These are phyloP conservation scores for Varecia variegata DNA, from an alignment of 2,797 vertebrate species.

Conservation along the genomic window DNA sequence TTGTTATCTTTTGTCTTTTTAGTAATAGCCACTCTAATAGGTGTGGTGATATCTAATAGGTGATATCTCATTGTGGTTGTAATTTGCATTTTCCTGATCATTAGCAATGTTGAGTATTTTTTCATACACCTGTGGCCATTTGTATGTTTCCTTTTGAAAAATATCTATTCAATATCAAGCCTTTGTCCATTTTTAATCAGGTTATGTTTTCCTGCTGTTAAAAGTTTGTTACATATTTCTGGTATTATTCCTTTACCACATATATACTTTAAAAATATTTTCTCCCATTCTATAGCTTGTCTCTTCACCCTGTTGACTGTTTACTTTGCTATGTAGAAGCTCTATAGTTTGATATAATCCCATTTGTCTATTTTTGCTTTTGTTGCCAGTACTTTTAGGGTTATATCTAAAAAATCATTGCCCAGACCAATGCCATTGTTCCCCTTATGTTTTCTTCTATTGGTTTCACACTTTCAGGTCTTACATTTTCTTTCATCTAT, in stretches of 20 bases:
- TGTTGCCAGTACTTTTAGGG: neutral
- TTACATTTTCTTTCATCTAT: neutral
- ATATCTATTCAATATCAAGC: neutral
- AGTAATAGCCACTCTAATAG: neutral
- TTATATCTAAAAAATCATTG: neutral
- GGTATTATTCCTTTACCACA: neutral
- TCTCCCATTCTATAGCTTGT: neutral
- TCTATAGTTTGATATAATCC: neutral
- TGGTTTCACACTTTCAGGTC: neutral
- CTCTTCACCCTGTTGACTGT: neutral
- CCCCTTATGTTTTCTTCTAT: neutral
- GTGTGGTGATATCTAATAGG: too few species aligned
- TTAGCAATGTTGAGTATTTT: neutral
- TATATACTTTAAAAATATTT: neutral
- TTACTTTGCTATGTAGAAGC: neutral
- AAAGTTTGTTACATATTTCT: neutral
- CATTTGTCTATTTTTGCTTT: neutral
- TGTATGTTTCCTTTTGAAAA: neutral
- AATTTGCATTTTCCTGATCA: neutral
- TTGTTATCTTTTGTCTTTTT: neutral
- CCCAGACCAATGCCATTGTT: neutral
- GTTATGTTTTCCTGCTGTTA: neutral
- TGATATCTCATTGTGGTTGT: neutral
- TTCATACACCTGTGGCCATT: neutral
- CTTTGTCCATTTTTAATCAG: neutral